These are phyloP conservation scores for Solenopsis fugax DNA, from an alignment of 1,140 invertebrate genomes.

Conservation along the genomic window DNA sequence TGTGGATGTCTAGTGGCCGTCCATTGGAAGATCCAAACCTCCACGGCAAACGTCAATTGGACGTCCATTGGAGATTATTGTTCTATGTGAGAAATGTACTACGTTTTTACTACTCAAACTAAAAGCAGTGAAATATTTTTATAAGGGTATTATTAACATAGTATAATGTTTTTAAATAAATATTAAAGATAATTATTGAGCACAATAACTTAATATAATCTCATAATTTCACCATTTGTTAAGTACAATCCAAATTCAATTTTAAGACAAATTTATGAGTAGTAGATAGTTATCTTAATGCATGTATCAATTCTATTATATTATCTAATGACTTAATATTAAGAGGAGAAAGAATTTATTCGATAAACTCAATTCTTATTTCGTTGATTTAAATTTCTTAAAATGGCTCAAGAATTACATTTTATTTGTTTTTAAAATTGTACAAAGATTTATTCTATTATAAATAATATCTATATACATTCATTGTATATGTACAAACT, in stretches of 20 bases:
- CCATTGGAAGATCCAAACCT: too few relatives aligned
- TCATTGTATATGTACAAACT: too few relatives aligned
- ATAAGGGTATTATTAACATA: too few relatives aligned
- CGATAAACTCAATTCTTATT: not conserved
- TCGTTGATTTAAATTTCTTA: not conserved
- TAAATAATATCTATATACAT: too few relatives aligned
- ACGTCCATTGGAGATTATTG: too few relatives aligned
- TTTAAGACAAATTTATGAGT: not conserved
- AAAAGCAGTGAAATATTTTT: too few relatives aligned
- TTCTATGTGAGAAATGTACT: too few relatives aligned
- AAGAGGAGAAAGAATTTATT: not conserved
- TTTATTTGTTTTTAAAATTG: not conserved
- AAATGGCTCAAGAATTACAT: not conserved
- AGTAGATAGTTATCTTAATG: not conserved
- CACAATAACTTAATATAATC: not conserved
- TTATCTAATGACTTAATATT: constrained; percentile 14
- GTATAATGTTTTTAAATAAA: too few relatives aligned
- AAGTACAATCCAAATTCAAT: not conserved
- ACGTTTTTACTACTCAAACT: too few relatives aligned
- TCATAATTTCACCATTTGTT: not conserved
- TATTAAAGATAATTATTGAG: not conserved
- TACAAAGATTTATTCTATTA: not conserved
- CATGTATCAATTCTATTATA: not conserved
- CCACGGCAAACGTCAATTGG: too few relatives aligned
- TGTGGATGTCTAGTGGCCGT: too few relatives aligned